These are phyloP conservation scores for fruit fly (Drosophila melanogaster) DNA, from an alignment of 1,140 invertebrate genomes.

Conservation along the genomic window Release_6_plus_ISO1_MT NT_033777.3:14190001-14190500, in stretches of 20 bases:
- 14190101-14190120: conserved; percentile 65
- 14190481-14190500: conserved; percentile 76
- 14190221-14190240: too few species aligned
- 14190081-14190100: conserved; percentile 40
- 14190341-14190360: conserved; percentile 30
- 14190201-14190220: too few species aligned
- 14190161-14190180: too few species aligned
- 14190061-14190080: conserved; percentile 33
- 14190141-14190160: not conserved
- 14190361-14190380: conserved; percentile 59
- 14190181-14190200: too few species aligned
- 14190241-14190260: too few species aligned
- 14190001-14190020: not conserved
- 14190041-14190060: conserved; percentile 38
- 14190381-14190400: conserved; percentile 70
- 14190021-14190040: not conserved
- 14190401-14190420: conserved; percentile 53
- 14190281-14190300: conserved; percentile 9
- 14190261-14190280: not conserved
- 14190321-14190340: conserved; percentile 15
- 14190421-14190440: conserved; percentile 43
- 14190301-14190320: conserved; percentile 5
- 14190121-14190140: conserved; percentile 18
- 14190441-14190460: conserved; percentile 34
- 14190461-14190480: conserved; percentile 54